Conservation (phyloP, 2,113 vertebrate genomes). For the Halcyon senegalensis region DNA sequence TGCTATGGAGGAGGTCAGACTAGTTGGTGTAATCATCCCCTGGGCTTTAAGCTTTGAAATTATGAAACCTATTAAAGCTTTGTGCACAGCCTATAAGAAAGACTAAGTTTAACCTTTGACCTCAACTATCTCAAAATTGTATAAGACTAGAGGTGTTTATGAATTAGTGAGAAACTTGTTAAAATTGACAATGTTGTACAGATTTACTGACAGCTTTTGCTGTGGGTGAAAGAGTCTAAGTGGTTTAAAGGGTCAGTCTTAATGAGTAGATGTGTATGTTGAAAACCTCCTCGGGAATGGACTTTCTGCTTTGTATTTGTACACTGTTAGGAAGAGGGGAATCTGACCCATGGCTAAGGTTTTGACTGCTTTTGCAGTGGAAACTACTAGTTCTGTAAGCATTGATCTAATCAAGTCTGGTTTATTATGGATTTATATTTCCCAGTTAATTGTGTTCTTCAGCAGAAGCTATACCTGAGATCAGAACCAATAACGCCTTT, state of each 20-base stretch:
- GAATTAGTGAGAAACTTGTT: neutral
- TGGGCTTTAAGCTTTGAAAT: neutral
- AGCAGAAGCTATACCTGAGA: neutral
- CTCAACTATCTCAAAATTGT: neutral
- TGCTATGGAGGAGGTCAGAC: neutral
- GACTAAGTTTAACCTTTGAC: neutral
- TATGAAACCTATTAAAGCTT: conserved; percentile 18
- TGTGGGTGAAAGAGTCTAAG: neutral
- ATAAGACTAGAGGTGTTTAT: neutral
- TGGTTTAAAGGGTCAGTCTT: conserved; percentile 17
- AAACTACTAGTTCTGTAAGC: neutral
- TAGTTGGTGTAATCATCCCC: neutral
- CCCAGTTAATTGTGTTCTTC: neutral
- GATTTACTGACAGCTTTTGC: neutral
- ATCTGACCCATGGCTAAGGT: neutral
- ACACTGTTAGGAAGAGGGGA: neutral
- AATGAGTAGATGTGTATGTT: neutral
- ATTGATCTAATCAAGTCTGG: neutral
- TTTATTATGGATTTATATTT: conserved; percentile 24
- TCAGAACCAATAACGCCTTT: neutral
- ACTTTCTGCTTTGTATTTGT: neutral
- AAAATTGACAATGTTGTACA: neutral
- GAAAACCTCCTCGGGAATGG: neutral
- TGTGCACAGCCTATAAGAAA: neutral
- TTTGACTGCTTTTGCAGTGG: neutral